Evolutionary conservation across 2,113 vertebrate genomes (phyloP), one percentile per base, ranked within the genome.

Genomic region (Vulpes vulpes): DNA sequence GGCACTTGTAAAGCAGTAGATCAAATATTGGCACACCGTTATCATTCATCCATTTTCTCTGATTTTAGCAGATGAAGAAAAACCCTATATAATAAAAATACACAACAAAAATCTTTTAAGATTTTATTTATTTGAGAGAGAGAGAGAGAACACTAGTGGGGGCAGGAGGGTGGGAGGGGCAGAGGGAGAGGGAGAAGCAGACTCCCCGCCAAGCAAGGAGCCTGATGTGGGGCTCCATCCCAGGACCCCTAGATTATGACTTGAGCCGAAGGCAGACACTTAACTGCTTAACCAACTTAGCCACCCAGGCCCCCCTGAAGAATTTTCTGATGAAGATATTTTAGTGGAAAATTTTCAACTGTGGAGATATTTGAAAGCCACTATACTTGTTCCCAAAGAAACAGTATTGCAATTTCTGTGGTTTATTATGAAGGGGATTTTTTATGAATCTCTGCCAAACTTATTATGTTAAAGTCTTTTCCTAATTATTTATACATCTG

Each of bases 291-390:
- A 65, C 64, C 27, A 14, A 14, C 5, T 65, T 11, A 30, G 64
- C 64, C 64, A 65, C 64, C 64, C 62, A 65, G 62, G 11, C 2
- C 1, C 62, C 62, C 62, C 25, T 23, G 49, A 62, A 35, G 16
- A 71, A 89, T 96, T 97, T 92, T 94, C 65, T 53, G 32, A 38
- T 90, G 38, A 86, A 62, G 55, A 12, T 38, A 83, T 95, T 80
- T 97, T 82, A 91, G 16, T 49, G 49, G 55, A 89, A 73, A 69
- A 6, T 51, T 82, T 95, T 94, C 38, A 87, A 94, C 79, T 92
- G 55, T 23, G 78, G 53, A 89, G 59, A 71, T 53, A 81, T 43
- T 92, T 85, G 23, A 92, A 96, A 91, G 30, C 57, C 67, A 35
- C 14, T 38, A 71, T 35, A 51, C 81, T 73, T 92, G 65, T 65